Base-by-base conservation (phyloP, 1,140 invertebrate genomes). In the Plodia interpunctella region DNA sequence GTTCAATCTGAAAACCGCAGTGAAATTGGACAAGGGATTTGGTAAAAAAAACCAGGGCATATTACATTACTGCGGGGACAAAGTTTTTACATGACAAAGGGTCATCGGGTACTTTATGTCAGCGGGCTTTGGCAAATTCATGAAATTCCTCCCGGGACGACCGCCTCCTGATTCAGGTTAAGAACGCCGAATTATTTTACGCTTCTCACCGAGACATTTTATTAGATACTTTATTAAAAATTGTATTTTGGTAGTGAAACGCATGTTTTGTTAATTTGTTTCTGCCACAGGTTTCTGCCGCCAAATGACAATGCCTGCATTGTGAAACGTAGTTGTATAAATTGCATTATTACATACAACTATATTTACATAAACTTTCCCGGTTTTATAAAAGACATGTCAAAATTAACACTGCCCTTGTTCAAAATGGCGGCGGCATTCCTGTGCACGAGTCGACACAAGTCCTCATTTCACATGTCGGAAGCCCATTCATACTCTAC, bases 1-100 rank as follows among this genome's bases (percentile, higher is more conserved):
- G 11, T 6, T 5, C 30, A 4, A 11, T 32, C 6, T 32, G 30
- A 32, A 32, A 32, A 32, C 30, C 30, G 30, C 30, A 32, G 30
- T 32, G 11, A 32, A 10, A 32, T 32, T 32, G 30, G 10, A 44
- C 15, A 44, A 44, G 38, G 15, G 15, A 17, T 44, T 44, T 44
- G 13, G 13, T 15, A 44, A 44, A 44, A n/a, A n/a, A 44, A 44
- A n/a, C 15, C 38, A 44, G 38, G n/a, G 38, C 38, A 44, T 17
- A 44, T 44, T n/a, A 32, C 6, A 9, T 17, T 15, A 1, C 38
- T 0, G 38, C 6, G 15, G 10, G 13, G 38, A 17, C 38, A 17
- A 17, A 44, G 38, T 44, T 15, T 44, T 44, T 44, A 44, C 38
- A 44, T 44, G n/a, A 44, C 38, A 44, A 44, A 44, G 38, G 38